These are phyloP conservation scores for Falcaria lacertinaria DNA, from an alignment of 2,888 invertebrate genomes.

Conservation along the genomic window DNA sequence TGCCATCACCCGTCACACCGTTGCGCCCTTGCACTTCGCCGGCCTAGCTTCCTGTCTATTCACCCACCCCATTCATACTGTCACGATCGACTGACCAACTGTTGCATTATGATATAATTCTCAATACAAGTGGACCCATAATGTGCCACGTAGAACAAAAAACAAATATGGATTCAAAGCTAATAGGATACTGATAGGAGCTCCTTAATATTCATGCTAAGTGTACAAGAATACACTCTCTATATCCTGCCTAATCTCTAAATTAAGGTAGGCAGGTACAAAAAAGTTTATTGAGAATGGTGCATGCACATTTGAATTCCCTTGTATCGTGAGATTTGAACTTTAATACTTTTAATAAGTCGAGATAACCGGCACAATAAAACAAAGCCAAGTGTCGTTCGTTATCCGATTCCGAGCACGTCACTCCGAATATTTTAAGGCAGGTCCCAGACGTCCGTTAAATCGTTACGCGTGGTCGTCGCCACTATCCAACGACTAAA, in stretches of 20 bases:
- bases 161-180: not conserved
- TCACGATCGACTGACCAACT: conserved; percentile 51
- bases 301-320: too few relatives aligned
- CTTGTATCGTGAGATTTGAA: too few relatives aligned
- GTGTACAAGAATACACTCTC: too few relatives aligned
- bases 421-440: conserved; percentile 34
- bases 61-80: conserved; percentile 51
- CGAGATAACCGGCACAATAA: too few relatives aligned
- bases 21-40: conserved; percentile 57
- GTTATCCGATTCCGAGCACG: conserved; percentile 21
- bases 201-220: too few relatives aligned
- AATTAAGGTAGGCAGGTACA: too few relatives aligned
- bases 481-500: conserved; percentile 24
- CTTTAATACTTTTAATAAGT: too few relatives aligned
- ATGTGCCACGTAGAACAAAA: not conserved
- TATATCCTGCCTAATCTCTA: too few relatives aligned
- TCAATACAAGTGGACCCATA: conserved; percentile 10
- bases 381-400: not conserved
- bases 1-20: conserved; percentile 19
- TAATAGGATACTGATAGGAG: too few relatives aligned
- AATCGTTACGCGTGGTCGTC: conserved; percentile 41
- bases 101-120: conserved; percentile 35
- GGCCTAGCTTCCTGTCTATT: conserved; percentile 54
- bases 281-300: too few relatives aligned
- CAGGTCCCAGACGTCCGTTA: conserved; percentile 50